phyloP scores from a whole-genome alignment of 2,113 vertebrate genomes.

The Lontra canadensis region DNA sequence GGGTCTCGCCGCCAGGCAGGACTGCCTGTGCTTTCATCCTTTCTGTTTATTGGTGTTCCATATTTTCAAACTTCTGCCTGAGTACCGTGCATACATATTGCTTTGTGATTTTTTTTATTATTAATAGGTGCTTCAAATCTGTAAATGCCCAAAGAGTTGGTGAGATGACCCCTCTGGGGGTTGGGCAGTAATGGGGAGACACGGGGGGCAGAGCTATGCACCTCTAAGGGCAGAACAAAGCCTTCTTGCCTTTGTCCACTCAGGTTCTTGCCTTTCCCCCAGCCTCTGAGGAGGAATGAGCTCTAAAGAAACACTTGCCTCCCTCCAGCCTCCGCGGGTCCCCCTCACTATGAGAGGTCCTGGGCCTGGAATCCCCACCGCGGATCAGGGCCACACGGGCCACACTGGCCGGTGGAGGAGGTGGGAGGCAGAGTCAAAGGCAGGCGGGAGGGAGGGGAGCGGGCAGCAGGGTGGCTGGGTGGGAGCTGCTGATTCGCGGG shows the following conservation, averaged over 20 bases:
- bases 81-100: neutral
- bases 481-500: conserved; percentile 32
- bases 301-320: neutral
- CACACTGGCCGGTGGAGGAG: rapidly evolving
- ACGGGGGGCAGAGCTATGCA: rapidly evolving
- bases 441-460: rapidly evolving
- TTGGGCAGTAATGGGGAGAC: neutral
- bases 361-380: neutral
- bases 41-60: neutral
- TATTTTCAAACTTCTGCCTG: neutral
- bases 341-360: neutral
- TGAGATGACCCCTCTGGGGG: neutral
- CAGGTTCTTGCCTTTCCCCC: neutral
- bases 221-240: neutral
- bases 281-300: neutral
- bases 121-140: neutral
- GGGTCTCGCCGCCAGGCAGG: neutral
- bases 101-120: neutral
- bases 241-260: neutral
- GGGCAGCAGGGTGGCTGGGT: neutral
- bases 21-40: neutral
- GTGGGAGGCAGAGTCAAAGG: neutral
- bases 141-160: neutral
- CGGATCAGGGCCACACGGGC: rapidly evolving
- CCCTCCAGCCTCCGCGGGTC: neutral